Evolutionary conservation across 2,113 vertebrate species (phyloP).

Genomic region (Mus musculus): GRCm39 chr15:7358501-7359000

Average conservation of each 20-base stretch:
- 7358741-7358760: neutral
- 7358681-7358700: neutral
- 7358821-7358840: neutral
- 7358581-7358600: neutral
- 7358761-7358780: neutral
- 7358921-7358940: neutral
- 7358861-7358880: neutral
- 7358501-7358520: fast-evolving
- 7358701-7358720: neutral
- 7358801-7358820: neutral
- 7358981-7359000: neutral
- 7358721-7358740: neutral
- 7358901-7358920: neutral
- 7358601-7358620: neutral
- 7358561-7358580: neutral
- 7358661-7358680: neutral
- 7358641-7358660: neutral
- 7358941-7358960: neutral
- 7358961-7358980: neutral
- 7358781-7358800: neutral
- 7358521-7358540: fast-evolving
- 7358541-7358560: neutral
- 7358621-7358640: no score
- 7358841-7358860: neutral
- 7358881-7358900: neutral